A percentile compares a stretch with the other conserved stretches of the same genome.
phyloP scores from a whole-genome alignment of 2,113 vertebrate genomes.

The Megaceryle torquata region DNA sequence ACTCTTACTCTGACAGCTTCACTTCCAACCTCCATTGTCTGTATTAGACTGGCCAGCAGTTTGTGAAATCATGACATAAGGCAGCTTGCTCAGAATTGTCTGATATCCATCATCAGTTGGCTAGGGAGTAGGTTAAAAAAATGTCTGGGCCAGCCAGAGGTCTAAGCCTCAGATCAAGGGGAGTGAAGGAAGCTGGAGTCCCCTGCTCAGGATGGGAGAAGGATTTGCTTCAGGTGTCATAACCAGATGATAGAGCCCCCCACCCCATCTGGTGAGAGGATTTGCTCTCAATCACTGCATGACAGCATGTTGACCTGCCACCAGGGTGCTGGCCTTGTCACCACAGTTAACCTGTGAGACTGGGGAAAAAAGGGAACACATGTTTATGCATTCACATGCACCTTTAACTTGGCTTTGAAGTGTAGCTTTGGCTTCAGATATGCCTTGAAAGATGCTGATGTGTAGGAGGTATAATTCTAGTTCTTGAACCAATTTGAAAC shows the following conservation, averaged over 20 bases:
- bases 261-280: background rate
- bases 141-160: background rate
- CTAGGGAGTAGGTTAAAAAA: background rate
- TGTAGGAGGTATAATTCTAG: background rate
- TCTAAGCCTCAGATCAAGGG: background rate
- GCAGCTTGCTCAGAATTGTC: background rate
- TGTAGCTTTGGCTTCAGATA: background rate
- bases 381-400: background rate
- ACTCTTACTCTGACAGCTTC: background rate
- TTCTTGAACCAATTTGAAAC: background rate
- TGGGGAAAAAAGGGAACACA: background rate
- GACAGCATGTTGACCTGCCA: background rate
- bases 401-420: background rate
- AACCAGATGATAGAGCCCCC: fast-evolving
- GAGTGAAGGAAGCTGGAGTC: background rate
- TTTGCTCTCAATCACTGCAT: background rate
- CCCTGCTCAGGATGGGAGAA: background rate
- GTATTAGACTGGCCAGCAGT: background rate
- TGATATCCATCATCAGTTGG: background rate
- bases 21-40: background rate
- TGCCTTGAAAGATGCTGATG: background rate
- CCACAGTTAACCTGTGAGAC: background rate
- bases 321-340: background rate
- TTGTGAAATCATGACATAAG: background rate
- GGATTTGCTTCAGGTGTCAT: background rate